Percentiles rank a stretch among this genome's conserved stretches.
Evolutionary conservation across 2,797 vertebrate genomes (phyloP).

Genomic region (Meriones psammophilus): DNA sequence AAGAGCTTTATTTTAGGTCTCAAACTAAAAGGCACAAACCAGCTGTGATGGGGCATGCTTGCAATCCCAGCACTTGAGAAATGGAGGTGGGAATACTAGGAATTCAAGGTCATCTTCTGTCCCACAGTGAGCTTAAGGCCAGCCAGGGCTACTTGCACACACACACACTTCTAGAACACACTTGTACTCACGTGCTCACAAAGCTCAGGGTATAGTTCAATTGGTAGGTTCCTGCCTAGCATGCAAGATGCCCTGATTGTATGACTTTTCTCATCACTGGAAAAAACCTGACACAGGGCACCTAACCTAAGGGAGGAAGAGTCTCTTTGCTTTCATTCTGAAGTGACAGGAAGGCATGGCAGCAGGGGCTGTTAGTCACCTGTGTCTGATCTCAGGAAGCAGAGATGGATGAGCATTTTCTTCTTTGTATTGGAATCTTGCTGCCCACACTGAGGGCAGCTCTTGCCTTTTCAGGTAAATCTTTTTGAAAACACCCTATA

Average conservation of each 20-base stretch:
- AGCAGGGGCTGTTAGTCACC: neutral
- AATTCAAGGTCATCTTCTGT: neutral
- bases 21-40: neutral
- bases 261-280: neutral
- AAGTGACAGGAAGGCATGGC: neutral
- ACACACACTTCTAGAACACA: neutral
- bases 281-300: neutral
- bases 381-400: neutral
- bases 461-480: neutral
- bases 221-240: neutral
- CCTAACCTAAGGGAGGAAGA: neutral
- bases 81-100: neutral
- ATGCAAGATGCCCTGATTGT: neutral
- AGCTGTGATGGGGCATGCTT: neutral
- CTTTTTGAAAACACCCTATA: neutral
- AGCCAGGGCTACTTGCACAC: neutral
- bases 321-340: neutral
- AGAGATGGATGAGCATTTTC: neutral
- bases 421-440: neutral
- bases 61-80: neutral
- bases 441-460: neutral
- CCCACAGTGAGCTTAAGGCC: neutral
- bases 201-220: neutral
- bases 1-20: constrained; percentile 48
- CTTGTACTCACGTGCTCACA: too few relatives aligned